These are phyloP conservation scores for Micrasema minimum DNA, from an alignment of 1,140 invertebrate genomes.

Conservation along the genomic window DNA sequence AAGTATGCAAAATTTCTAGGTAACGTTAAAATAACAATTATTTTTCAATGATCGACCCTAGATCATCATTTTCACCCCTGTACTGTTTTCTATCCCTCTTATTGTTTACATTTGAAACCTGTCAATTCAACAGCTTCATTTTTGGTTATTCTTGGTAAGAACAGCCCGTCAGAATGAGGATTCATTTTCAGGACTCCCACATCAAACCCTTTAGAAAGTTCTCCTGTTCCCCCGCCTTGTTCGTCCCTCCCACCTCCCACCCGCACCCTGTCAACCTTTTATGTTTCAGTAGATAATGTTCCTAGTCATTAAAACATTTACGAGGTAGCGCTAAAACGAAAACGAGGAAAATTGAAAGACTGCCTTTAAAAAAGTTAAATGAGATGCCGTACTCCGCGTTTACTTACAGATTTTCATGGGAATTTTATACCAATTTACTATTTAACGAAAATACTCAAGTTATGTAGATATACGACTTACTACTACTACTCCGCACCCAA, in stretches of 20 bases:
- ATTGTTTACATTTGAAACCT: constrained; percentile 8
- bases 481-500: too few species aligned
- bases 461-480: too few species aligned
- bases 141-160: constrained; percentile 5
- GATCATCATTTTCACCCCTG: background rate
- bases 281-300: constrained; percentile 47
- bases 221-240: too few species aligned
- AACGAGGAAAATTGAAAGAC: constrained; percentile 47
- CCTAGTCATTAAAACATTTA: constrained; percentile 48
- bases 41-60: background rate
- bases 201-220: constrained; percentile 20
- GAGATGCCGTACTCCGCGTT: constrained; percentile 4
- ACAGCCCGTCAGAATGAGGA: constrained; percentile 18
- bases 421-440: constrained; percentile 2
- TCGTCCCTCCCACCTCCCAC: background rate
- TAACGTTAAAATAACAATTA: background rate
- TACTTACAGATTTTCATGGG: too few species aligned
- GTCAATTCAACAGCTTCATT: constrained; percentile 29
- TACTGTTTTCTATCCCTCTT: background rate
- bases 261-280: constrained; percentile 40
- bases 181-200: constrained; percentile 21
- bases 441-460: too few species aligned
- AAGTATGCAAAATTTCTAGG: too few species aligned
- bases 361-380: constrained; percentile 37
- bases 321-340: constrained; percentile 41